Evolutionary conservation across 1,140 invertebrate species (phyloP), one percentile per base, ranked within the genome.

Genomic region (Stegodyphus dumicola): DNA sequence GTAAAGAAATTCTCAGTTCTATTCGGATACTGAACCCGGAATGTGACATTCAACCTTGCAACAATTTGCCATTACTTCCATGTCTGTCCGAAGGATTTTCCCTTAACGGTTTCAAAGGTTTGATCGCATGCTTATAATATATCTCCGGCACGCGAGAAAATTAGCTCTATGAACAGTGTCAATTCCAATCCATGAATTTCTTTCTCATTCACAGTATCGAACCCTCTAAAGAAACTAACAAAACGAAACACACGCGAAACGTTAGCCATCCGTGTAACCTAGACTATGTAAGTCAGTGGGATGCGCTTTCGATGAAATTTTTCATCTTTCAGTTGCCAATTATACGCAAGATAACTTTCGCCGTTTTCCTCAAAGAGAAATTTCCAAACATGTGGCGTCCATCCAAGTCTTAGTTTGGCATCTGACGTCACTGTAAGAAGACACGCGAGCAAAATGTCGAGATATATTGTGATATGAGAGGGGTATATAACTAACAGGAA

Each of bases 11-110:
- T 33, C 33, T 33, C 33, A 33, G 33, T 33, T 1, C 33, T 11
- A 4, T n/a, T 66, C 65, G 76, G 64, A 77, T 77, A 52, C 64
- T 67, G 64, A 77, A 77, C 76, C 76, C 76, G 64, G 76, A 77
- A 77, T 77, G 13, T 10, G 53, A 52, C 49, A 33, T 64, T 64
- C 54, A 13, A 56, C 74, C 17, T 33, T 33, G 33, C 33, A 33
- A 33, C 33, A 33, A 3, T 33, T 33, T 33, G 3, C 33, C 33
- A 33, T 33, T 33, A 33, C 33, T 33, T 33, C 33, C 33, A 33
- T 33, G 33, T 33, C 3, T 33, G 33, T 33, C 33, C 33, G 33
- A 33, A 33, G 33, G 33, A 33, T 33, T 33, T 33, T 33, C 33
- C 33, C 33, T 33, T 60, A 60, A 60, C 56, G 9, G 9, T 15